phyloP scores from a whole-genome alignment of 2,888 invertebrate genomes.

The Drosophila merina region DNA sequence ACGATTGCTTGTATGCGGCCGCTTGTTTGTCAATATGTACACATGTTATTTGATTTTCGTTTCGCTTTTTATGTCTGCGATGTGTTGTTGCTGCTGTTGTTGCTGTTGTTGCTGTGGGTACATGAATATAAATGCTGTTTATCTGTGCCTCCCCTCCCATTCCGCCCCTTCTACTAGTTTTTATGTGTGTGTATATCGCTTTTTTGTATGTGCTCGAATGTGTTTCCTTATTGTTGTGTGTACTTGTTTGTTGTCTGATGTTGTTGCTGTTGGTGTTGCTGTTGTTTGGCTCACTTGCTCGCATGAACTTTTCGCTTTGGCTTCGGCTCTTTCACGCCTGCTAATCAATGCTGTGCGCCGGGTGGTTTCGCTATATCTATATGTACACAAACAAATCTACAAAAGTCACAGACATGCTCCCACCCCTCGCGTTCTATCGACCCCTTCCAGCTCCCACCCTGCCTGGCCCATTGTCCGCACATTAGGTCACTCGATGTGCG shows the following conservation, averaged over 20 bases:
- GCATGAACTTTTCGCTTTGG: conserved; percentile 72
- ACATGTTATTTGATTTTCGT: conserved; percentile 75
- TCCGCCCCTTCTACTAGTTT: conserved; percentile 58
- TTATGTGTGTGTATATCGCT: conserved; percentile 52
- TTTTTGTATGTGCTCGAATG: conserved; percentile 60
- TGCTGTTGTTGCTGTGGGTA: conserved; percentile 59
- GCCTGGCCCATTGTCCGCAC: conserved; percentile 12
- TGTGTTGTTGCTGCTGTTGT: conserved; percentile 45
- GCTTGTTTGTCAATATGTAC: conserved; percentile 72
- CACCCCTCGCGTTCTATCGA: conserved; percentile 23
- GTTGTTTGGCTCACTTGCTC: conserved; percentile 55
- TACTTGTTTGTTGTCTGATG: conserved; percentile 62
- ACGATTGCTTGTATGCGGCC: conserved; percentile 27
- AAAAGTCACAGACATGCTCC: conserved; percentile 75
- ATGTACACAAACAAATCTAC: conserved; percentile 81
- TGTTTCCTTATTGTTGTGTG: conserved; percentile 76
- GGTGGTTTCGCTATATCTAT: conserved; percentile 79
- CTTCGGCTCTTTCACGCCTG: conserved; percentile 61
- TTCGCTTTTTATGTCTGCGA: conserved; percentile 59
- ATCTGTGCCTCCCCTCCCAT: conserved; percentile 54
- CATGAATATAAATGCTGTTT: conserved; percentile 80
- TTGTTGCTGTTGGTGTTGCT: conserved; percentile 51
- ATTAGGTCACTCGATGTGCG: conserved; percentile 48
- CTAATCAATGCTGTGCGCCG: conserved; percentile 79
- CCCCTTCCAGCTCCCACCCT: background rate